A percentile compares a stretch with the other conserved stretches of the same genome.
phyloP scores from a whole-genome alignment of 2,888 invertebrate species.

The Cephus pulcher region DNA sequence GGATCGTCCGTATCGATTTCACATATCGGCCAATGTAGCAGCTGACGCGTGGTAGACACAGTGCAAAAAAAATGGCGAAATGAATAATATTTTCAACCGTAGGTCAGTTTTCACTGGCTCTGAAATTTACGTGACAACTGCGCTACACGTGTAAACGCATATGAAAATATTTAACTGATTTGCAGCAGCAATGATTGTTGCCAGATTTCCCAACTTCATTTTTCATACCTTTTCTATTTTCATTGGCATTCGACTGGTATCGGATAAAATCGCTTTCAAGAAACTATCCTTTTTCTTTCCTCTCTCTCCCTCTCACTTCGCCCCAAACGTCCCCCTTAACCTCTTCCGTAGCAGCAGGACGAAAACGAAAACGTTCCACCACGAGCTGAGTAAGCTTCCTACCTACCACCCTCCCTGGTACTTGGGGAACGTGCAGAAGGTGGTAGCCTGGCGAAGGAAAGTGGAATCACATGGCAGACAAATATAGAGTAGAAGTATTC shows the following conservation, averaged over 20 bases:
- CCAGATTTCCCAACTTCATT: not conserved
- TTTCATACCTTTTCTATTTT: not conserved
- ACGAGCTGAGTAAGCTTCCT: not conserved
- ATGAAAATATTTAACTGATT: not conserved
- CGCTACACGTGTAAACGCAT: not conserved
- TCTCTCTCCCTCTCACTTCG: not conserved
- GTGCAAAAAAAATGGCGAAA: not conserved
- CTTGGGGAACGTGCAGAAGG: not conserved
- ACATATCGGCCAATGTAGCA: not conserved
- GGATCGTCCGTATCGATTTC: not conserved
- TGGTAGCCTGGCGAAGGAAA: not conserved
- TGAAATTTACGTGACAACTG: not conserved
- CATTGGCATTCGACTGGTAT: not conserved
- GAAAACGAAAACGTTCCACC: not conserved
- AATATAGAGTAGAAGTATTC: not conserved
- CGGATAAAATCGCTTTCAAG: not conserved
- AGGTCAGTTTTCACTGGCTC: not conserved
- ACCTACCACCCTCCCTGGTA: not conserved
- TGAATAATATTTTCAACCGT: not conserved
- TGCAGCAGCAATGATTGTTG: not conserved
- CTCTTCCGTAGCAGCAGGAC: not conserved
- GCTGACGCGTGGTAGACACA: not conserved
- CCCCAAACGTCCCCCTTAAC: not conserved
- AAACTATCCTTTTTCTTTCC: not conserved
- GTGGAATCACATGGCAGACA: not conserved